phyloP scores from a whole-genome alignment of 1,140 invertebrate species.

The Danaus plexippus region DNA sequence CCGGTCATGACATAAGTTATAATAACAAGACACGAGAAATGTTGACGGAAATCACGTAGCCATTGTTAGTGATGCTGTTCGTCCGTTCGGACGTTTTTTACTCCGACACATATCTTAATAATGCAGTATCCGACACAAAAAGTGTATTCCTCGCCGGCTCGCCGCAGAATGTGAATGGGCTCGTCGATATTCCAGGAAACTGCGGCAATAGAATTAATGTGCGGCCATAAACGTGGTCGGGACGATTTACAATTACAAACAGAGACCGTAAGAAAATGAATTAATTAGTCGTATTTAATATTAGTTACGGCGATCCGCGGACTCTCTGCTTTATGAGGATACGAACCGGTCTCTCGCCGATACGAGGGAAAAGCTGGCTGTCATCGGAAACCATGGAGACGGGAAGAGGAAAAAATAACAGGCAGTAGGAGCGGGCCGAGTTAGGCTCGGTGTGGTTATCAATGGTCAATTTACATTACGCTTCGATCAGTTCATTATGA shows the following conservation, averaged over 20 bases:
- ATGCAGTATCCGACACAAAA: constrained; percentile 2
- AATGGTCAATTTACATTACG: constrained; percentile 28
- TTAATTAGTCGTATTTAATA: no score
- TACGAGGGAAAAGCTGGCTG: no score
- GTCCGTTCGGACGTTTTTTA: constrained; percentile 8
- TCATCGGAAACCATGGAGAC: no score
- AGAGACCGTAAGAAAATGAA: no score
- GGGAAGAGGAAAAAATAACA: constrained; percentile 13
- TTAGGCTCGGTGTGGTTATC: constrained; percentile 30
- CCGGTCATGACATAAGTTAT: constrained; percentile 27
- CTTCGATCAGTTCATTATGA: background rate
- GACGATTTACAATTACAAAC: no score
- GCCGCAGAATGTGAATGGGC: constrained; percentile 12
- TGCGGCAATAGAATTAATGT: constrained; percentile 6
- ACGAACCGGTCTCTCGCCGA: no score
- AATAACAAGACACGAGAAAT: constrained; percentile 22
- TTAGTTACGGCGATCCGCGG: no score
- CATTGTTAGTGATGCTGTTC: constrained; percentile 20
- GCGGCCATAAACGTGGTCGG: constrained; percentile 5
- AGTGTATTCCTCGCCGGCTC: no score
- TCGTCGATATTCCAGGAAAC: constrained; percentile 6
- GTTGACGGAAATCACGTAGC: constrained; percentile 42
- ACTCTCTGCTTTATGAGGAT: no score
- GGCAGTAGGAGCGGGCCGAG: constrained; percentile 11
- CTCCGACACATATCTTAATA: constrained; percentile 11